Evolutionary conservation across 1,140 invertebrate genomes (phyloP).

Genomic region (Drosophila lowei): DNA sequence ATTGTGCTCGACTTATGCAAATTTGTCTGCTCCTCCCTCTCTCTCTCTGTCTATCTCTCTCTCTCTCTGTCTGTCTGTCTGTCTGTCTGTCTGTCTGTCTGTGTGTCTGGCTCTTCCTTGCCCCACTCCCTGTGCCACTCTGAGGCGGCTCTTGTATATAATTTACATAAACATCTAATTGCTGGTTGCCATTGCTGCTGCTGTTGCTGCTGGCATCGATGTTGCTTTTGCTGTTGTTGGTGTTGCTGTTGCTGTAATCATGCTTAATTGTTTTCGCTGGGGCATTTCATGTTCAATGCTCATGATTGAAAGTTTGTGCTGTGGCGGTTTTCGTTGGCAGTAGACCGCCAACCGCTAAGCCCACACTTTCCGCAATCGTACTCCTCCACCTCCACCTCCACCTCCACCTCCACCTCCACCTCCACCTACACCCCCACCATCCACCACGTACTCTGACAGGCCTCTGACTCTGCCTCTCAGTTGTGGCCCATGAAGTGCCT

Average conservation of each 20-base stretch:
- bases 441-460: not conserved
- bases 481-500: conserved; percentile 44
- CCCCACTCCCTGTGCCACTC: not conserved
- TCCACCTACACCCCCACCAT: not conserved
- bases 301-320: conserved; percentile 79
- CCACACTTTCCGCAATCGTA: conserved; percentile 20
- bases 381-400: not conserved
- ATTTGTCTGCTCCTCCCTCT: conserved; percentile 36
- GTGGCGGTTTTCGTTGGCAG: conserved; percentile 58
- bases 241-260: conserved; percentile 68
- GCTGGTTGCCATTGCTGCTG: conserved; percentile 60
- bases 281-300: conserved; percentile 69
- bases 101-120: not conserved
- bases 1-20: conserved; percentile 64
- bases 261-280: conserved; percentile 78
- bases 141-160: conserved; percentile 54
- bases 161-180: conserved; percentile 81
- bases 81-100: conserved; percentile 9
- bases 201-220: conserved; percentile 60
- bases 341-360: conserved; percentile 55
- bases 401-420: not conserved
- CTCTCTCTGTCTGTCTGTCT: conserved; percentile 9
- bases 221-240: conserved; percentile 28
- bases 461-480: too few species aligned
- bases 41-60: conserved; percentile 20